phyloP scores from a whole-genome alignment of 1,140 invertebrate species.

The Acromyrmex heyeri region DNA sequence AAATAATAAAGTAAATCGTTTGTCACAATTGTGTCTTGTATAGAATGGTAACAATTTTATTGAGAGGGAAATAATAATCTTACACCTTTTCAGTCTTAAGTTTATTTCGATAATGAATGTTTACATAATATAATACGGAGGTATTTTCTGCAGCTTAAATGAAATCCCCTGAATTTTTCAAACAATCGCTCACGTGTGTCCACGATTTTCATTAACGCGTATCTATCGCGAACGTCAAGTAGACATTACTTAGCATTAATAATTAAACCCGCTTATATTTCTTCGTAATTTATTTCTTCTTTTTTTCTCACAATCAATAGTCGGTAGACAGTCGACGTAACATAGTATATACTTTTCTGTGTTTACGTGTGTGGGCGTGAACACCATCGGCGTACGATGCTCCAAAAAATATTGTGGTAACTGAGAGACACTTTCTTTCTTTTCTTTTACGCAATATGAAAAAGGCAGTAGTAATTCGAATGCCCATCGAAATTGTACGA shows the following conservation, averaged over 20 bases:
- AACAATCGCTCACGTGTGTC: conserved; percentile 66
- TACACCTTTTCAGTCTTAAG: conserved; percentile 82
- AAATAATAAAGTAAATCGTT: neutral
- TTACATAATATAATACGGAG: conserved; percentile 84
- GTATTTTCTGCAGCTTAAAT: conserved; percentile 83
- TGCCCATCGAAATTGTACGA: conserved; percentile 62
- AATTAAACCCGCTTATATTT: conserved; percentile 72
- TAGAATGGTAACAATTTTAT: neutral
- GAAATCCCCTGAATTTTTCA: conserved; percentile 78
- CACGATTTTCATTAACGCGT: conserved; percentile 56
- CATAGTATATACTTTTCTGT: conserved; percentile 21
- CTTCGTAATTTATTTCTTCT: conserved; percentile 40
- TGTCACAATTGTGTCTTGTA: neutral
- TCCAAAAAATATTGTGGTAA: conserved; percentile 71
- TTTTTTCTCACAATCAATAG: conserved; percentile 53
- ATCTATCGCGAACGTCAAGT: conserved; percentile 57
- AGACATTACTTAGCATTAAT: conserved; percentile 64
- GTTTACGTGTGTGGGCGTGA: conserved; percentile 16
- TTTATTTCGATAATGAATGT: conserved; percentile 85
- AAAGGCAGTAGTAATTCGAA: conserved; percentile 71
- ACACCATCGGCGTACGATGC: conserved; percentile 61
- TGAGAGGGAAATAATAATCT: conserved; percentile 22
- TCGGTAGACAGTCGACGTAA: conserved; percentile 59
- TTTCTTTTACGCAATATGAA: conserved; percentile 64
- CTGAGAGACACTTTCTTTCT: conserved; percentile 64